Conservation (phyloP, 1,140 invertebrate genomes). For the Coboldia fuscipes region DNA sequence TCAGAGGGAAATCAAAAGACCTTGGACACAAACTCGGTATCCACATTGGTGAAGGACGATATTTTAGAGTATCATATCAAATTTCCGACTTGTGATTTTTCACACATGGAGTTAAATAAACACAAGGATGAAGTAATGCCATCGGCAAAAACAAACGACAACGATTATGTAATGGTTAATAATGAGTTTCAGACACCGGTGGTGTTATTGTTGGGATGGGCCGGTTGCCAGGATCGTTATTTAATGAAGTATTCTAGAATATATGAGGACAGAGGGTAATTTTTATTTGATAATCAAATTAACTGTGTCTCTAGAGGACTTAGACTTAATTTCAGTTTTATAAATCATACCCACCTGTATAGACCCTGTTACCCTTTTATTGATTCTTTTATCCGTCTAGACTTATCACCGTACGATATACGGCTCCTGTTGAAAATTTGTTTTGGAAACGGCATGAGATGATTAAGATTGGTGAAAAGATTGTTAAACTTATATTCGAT, state of each 20-base stretch:
- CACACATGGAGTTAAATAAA: no score
- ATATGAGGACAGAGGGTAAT: slow-evolving; percentile 50
- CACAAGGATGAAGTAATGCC: slow-evolving; percentile 8
- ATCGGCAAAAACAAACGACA: slow-evolving; percentile 15
- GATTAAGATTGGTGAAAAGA: slow-evolving; percentile 33
- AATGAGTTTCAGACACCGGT: slow-evolving; percentile 39
- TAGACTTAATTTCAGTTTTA: background rate
- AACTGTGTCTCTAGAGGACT: background rate
- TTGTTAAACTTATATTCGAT: slow-evolving; percentile 42
- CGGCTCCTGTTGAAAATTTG: slow-evolving; percentile 39
- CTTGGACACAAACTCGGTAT: no score
- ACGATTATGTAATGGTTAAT: slow-evolving; percentile 31
- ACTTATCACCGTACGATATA: slow-evolving; percentile 51
- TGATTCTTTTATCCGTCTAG: slow-evolving; percentile 18
- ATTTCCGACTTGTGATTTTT: slow-evolving; percentile 29
- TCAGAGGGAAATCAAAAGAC: no score
- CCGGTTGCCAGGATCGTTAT: slow-evolving; percentile 53
- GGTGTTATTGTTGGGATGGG: slow-evolving; percentile 57
- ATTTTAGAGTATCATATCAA: slow-evolving; percentile 38
- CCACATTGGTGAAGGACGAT: no score
- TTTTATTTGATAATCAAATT: slow-evolving; percentile 1
- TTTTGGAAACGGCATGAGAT: slow-evolving; percentile 39
- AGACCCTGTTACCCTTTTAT: background rate
- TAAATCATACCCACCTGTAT: background rate
- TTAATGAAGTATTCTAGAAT: slow-evolving; percentile 56